These are phyloP conservation scores for human DNA, from an alignment of 2,113 vertebrate species.

Conservation along the genomic window GRCh38 chr2:165141001-165141500, in stretches of 20 bases:
- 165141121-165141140: neutral
- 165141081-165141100: slow-evolving; percentile 37
- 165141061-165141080: slow-evolving; percentile 13
- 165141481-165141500: neutral
- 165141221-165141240: neutral
- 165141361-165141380: neutral
- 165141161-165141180: slow-evolving; percentile 27
- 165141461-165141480: neutral
- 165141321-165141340: neutral
- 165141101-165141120: slow-evolving; percentile 30
- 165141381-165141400: neutral
- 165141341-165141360: neutral
- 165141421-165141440: neutral
- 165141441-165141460: neutral
- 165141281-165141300: neutral
- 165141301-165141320: neutral
- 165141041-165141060: neutral
- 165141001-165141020: slow-evolving; percentile 66
- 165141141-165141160: neutral
- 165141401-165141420: neutral
- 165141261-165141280: neutral
- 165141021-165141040: neutral
- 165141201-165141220: neutral
- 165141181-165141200: neutral
- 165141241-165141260: neutral